Evolutionary conservation across 2,888 invertebrate genomes (phyloP), one percentile per base, ranked within the genome.

Genomic region (Allygus modestus): DNA sequence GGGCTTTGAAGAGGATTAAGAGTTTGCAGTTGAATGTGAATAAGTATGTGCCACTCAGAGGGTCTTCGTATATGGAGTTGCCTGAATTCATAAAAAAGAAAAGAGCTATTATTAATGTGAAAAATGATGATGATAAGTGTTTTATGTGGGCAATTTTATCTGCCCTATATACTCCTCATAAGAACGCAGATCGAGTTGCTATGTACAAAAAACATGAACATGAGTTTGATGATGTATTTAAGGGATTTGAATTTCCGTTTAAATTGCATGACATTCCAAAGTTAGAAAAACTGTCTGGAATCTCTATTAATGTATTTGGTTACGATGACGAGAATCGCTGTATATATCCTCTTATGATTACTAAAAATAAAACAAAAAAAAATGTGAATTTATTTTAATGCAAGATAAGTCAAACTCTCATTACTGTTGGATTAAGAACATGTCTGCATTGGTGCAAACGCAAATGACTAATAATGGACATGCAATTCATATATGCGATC

Each of bases 111-210:
- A 58, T 58, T 26, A 58, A 58, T 12, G 58, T 58, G 23, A 20
- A 58, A 58, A 58, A 58, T 23, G 23, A 58, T 58, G 58, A 58
- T 58, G 1, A 58, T 20, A 58, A 58, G 12, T 58, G 58, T 58
- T 58, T 58, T 23, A 58, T 58, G 7, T 58, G 58, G 58, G 7
- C 58, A 1, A 58, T 58, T 23, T 23, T 58, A 2, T 20, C 58
- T 23, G 58, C 58, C 12, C 23, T 58, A 2, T 23, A 58, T 23
- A 9, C 58, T 26, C 20, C 20, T 20, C 23, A 2, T 58, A 58
- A 58, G 2, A 58, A 58, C 20, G 1, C 58, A 58, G 20, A 58
- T 58, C 7, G 58, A 23, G 23, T 58, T 2, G 1, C 7, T 23
- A 20, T 23, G 20, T 58, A 58, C 26, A 58, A 20, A 20, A 2